phyloP scores from a whole-genome alignment of 1,140 invertebrate species.

The Drosophila navojoa region DNA sequence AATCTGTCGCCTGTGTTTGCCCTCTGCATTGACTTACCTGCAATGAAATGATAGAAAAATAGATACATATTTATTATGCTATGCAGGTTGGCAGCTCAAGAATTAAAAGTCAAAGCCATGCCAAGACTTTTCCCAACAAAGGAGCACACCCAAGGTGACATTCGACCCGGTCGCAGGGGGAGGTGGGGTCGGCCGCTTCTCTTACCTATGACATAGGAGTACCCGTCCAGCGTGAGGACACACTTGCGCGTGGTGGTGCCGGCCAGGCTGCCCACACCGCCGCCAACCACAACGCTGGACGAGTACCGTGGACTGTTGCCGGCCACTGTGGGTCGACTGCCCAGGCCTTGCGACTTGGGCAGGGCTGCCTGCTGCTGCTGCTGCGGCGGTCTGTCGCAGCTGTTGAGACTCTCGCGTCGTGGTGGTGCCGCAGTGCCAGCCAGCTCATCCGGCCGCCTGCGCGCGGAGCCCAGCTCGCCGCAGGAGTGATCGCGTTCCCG shows the following conservation, averaged over 20 bases:
- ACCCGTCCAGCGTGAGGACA: conserved; percentile 90
- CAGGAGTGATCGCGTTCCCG: conserved; percentile 70
- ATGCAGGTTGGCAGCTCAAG: conserved; percentile 22
- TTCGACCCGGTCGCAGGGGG: not conserved
- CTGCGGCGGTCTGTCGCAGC: conserved; percentile 40
- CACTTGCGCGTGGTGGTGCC: conserved; percentile 87
- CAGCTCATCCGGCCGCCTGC: conserved; percentile 68
- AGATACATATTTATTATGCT: conserved; percentile 60
- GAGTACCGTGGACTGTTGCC: conserved; percentile 51
- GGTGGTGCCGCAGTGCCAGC: conserved; percentile 32
- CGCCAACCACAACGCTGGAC: conserved; percentile 70
- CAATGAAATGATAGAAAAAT: conserved; percentile 75
- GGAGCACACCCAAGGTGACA: conserved; percentile 34
- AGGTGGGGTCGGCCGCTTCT: not conserved
- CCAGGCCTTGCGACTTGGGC: conserved; percentile 37
- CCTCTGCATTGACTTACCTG: conserved; percentile 73
- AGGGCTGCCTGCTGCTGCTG: conserved; percentile 25
- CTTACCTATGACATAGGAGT: conserved; percentile 93
- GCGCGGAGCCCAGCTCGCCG: conserved; percentile 57
- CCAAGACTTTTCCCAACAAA: conserved; percentile 19
- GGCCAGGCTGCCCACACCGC: conserved; percentile 35
- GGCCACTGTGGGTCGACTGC: conserved; percentile 3
- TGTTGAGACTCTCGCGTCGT: conserved; percentile 76
- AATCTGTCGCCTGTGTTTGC: conserved; percentile 51
- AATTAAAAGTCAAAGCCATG: conserved; percentile 29